Conservation (phyloP, 2,888 invertebrate genomes). For the Odontocerum albicorne region DNA sequence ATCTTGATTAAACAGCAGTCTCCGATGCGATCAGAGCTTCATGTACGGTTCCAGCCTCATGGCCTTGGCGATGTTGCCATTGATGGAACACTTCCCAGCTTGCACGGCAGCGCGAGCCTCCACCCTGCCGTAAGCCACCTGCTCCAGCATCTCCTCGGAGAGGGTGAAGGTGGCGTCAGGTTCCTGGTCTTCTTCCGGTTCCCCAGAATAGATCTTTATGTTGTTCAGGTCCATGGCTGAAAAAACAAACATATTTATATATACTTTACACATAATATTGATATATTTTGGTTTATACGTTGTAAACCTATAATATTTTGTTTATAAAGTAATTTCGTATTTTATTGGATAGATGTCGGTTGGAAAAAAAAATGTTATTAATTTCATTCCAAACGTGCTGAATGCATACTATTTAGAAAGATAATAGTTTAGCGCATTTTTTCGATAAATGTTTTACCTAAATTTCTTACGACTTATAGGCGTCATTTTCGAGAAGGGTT, state of each 20-base stretch:
- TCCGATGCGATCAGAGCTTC: constrained; percentile 18
- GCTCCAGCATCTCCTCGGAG: constrained; percentile 51
- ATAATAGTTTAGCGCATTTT: too few relatives aligned
- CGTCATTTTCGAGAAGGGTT: too few relatives aligned
- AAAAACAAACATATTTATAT: constrained; percentile 15
- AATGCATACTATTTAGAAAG: too few relatives aligned
- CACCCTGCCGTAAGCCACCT: constrained; percentile 50
- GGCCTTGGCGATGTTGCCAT: constrained; percentile 56
- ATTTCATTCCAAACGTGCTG: too few relatives aligned
- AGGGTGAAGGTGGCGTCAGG: constrained; percentile 55
- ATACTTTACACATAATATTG: neutral
- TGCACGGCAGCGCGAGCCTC: constrained; percentile 51
- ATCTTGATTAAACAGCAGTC: too few relatives aligned
- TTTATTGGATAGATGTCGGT: too few relatives aligned
- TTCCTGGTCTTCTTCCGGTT: constrained; percentile 45
- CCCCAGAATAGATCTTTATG: constrained; percentile 51
- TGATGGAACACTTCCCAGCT: constrained; percentile 55
- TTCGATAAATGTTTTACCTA: too few relatives aligned
- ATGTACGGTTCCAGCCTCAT: constrained; percentile 50
- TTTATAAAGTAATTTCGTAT: too few relatives aligned
- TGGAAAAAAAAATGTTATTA: too few relatives aligned
- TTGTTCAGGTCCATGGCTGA: constrained; percentile 53
- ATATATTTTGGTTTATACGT: too few relatives aligned
- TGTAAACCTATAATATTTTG: too few relatives aligned
- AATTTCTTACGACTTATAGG: too few relatives aligned